Conservation (phyloP, 2,888 invertebrate genomes). For the Ophion costatus region DNA sequence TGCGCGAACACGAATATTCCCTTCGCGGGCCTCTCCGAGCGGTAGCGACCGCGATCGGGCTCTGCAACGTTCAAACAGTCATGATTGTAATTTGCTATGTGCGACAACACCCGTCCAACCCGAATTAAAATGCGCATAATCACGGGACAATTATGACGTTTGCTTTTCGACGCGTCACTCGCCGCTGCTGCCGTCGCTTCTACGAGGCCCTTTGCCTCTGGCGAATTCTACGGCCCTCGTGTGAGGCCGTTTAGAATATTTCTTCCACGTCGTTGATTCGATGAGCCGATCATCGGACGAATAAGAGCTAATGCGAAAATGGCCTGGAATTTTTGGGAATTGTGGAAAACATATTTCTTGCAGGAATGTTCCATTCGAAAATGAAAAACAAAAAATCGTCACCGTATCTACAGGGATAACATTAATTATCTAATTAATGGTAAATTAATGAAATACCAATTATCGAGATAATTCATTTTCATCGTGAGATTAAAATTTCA, state of each 20-base stretch:
- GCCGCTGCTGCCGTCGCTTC: background rate
- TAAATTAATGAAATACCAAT: no score
- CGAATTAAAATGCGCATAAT: slow-evolving; percentile 69
- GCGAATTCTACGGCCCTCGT: no score
- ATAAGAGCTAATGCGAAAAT: background rate
- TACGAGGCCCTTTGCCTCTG: background rate
- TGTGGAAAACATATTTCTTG: background rate
- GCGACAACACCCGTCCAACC: slow-evolving; percentile 48
- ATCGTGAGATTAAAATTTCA: no score
- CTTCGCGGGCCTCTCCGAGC: slow-evolving; percentile 41
- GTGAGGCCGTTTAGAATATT: no score
- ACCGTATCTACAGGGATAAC: no score
- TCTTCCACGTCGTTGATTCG: no score
- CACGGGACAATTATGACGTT: slow-evolving; percentile 66
- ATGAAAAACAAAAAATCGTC: background rate
- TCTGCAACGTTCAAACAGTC: slow-evolving; percentile 55
- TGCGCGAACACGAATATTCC: slow-evolving; percentile 41
- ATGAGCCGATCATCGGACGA: no score
- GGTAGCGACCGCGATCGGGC: slow-evolving; percentile 15
- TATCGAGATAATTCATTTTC: no score
- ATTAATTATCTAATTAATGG: no score
- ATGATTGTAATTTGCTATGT: slow-evolving; percentile 64
- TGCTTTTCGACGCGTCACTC: slow-evolving; percentile 55
- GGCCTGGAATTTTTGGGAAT: background rate
- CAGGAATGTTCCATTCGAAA: background rate